phyloP scores from a whole-genome alignment of 1,140 invertebrate species.

The Drosophila serrata region DNA sequence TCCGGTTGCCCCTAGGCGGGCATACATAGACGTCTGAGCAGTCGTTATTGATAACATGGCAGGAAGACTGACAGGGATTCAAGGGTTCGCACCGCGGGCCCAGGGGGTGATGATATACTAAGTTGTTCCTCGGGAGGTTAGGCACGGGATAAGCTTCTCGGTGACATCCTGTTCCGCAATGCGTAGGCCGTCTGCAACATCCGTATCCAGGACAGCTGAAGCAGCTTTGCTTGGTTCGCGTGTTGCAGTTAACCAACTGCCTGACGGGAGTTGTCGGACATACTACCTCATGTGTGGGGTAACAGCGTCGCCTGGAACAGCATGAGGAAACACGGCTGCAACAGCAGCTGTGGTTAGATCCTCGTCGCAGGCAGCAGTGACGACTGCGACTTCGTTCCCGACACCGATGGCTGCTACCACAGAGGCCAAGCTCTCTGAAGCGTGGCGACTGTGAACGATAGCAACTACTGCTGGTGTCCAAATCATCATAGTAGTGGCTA shows the following conservation, averaged over 20 bases:
- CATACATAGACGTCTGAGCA: not conserved
- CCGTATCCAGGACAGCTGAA: constrained; percentile 1
- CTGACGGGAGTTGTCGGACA: not conserved
- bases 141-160: constrained; percentile 7
- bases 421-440: not conserved
- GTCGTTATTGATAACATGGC: not conserved
- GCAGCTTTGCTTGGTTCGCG: not conserved
- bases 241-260: not conserved
- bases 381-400: not conserved
- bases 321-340: not conserved
- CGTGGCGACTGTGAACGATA: no score
- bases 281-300: not conserved
- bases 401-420: not conserved
- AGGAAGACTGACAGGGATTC: not conserved
- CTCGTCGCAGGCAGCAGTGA: not conserved
- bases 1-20: not conserved
- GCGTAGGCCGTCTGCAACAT: no score
- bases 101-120: not conserved
- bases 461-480: not conserved
- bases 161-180: not conserved
- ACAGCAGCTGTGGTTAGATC: not conserved
- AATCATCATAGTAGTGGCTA: not conserved
- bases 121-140: not conserved
- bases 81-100: not conserved
- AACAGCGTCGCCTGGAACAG: not conserved